Evolutionary conservation across 2,113 vertebrate genomes (phyloP).

Genomic region (Atherinomorus stipes): DNA sequence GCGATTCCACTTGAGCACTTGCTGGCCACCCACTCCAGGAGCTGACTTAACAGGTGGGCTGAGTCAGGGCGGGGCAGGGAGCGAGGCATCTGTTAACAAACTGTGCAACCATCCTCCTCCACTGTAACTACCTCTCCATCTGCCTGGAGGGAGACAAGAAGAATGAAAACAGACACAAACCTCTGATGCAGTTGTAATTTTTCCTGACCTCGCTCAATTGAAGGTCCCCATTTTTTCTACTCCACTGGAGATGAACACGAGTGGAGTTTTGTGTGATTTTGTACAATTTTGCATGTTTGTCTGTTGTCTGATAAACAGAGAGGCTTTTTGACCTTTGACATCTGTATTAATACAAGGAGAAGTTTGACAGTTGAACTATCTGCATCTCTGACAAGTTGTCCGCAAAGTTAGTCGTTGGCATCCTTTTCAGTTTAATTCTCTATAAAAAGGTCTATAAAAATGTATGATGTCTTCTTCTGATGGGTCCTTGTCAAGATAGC

Average conservation of each 20-base stretch:
- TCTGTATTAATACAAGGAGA: slow-evolving; percentile 39
- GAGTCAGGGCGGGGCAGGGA: slow-evolving; percentile 35
- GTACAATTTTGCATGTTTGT: slow-evolving; percentile 10
- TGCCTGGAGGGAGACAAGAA: slow-evolving; percentile 34
- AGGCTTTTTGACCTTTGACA: slow-evolving; percentile 61
- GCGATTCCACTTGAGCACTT: slow-evolving; percentile 25
- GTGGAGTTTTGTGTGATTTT: not conserved
- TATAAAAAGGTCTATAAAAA: not conserved
- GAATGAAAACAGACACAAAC: not conserved
- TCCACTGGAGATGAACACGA: not conserved
- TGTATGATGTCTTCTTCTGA: too few relatives aligned
- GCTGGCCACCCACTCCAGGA: slow-evolving; percentile 29
- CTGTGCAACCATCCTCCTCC: slow-evolving; percentile 62
- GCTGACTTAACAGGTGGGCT: slow-evolving; percentile 77
- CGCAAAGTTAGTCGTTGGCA: not conserved
- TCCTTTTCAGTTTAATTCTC: not conserved
- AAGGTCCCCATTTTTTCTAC: not conserved
- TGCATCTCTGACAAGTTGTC: not conserved
- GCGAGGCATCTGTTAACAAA: slow-evolving; percentile 76
- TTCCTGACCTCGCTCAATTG: not conserved
- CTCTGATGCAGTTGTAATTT: not conserved
- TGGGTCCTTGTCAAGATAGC: too few relatives aligned
- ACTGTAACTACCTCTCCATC: slow-evolving; percentile 67
- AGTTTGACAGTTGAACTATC: slow-evolving; percentile 36
- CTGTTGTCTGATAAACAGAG: slow-evolving; percentile 9